These are phyloP conservation scores for Pseudolycoriella hygida DNA, from an alignment of 2,888 invertebrate genomes.

Conservation along the genomic window DNA sequence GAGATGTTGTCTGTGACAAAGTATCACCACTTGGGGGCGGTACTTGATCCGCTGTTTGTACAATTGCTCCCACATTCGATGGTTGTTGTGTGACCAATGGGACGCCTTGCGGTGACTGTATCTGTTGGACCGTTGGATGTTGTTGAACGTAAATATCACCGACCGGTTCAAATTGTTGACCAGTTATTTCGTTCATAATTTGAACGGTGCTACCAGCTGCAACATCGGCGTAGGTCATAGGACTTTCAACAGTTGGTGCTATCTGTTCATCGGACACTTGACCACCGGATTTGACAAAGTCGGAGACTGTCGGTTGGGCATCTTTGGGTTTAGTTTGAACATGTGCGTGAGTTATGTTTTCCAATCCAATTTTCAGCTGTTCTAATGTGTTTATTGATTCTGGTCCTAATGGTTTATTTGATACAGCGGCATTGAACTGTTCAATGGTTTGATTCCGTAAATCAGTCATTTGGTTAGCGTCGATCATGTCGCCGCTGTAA, in stretches of 20 bases:
- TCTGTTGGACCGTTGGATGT: neutral
- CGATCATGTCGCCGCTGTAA: neutral
- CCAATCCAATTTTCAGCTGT: conserved; percentile 37
- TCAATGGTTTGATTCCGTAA: conserved; percentile 1
- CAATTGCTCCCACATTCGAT: neutral
- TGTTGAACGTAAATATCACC: neutral
- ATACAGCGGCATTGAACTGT: neutral
- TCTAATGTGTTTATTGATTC: conserved; percentile 35
- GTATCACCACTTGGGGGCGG: conserved; percentile 11
- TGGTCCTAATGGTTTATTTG: conserved; percentile 19
- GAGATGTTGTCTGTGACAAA: conserved; percentile 20
- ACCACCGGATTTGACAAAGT: neutral
- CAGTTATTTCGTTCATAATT: neutral
- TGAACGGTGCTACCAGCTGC: neutral
- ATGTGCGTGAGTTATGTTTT: conserved; percentile 37
- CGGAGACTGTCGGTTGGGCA: neutral
- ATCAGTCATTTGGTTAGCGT: conserved; percentile 2
- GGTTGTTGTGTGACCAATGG: conserved; percentile 5
- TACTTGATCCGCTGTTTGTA: neutral
- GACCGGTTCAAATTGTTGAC: neutral
- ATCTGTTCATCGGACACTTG: neutral
- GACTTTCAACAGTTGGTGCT: neutral
- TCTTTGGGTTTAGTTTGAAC: conserved; percentile 15
- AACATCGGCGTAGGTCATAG: neutral
- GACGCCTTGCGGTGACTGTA: neutral